Percentiles rank a stretch among this genome's conserved stretches.
These are phyloP conservation scores for Agriopis leucophaearia DNA, from an alignment of 2,888 invertebrate genomes.

Conservation along the genomic window DNA sequence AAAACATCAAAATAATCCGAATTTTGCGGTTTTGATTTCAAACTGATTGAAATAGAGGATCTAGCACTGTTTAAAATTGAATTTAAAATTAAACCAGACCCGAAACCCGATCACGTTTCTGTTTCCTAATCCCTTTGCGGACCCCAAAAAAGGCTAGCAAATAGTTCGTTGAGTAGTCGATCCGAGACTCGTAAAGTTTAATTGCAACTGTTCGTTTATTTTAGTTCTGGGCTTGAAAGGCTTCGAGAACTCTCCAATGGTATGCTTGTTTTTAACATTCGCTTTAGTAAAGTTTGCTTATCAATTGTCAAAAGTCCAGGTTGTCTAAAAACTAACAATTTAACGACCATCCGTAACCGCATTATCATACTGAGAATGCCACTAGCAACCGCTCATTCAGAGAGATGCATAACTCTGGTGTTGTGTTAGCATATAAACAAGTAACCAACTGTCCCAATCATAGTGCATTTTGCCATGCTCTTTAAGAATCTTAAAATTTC, in stretches of 20 bases:
- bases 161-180: slow-evolving; percentile 43
- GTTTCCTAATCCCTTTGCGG: slow-evolving; percentile 31
- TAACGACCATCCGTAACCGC: too few relatives aligned
- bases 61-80: slow-evolving; percentile 25
- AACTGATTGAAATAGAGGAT: slow-evolving; percentile 13
- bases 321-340: too few relatives aligned
- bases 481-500: neutral
- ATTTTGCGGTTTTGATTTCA: slow-evolving; percentile 18
- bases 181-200: slow-evolving; percentile 57
- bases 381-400: too few relatives aligned
- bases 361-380: too few relatives aligned
- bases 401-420: too few relatives aligned
- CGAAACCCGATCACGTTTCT: slow-evolving; percentile 29
- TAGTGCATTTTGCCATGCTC: too few relatives aligned
- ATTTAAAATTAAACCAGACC: slow-evolving; percentile 22
- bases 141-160: slow-evolving; percentile 42
- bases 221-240: slow-evolving; percentile 43
- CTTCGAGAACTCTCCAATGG: slow-evolving; percentile 42
- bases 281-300: neutral
- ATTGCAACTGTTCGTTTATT: slow-evolving; percentile 65
- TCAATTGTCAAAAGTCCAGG: too few relatives aligned
- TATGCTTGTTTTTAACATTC: slow-evolving; percentile 6
- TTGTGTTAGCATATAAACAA: too few relatives aligned
- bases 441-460: too few relatives aligned
- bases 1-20: slow-evolving; percentile 11